These are phyloP conservation scores for Syngnathus scovelli DNA, from an alignment of 2,113 vertebrate genomes.

Conservation along the genomic window DNA sequence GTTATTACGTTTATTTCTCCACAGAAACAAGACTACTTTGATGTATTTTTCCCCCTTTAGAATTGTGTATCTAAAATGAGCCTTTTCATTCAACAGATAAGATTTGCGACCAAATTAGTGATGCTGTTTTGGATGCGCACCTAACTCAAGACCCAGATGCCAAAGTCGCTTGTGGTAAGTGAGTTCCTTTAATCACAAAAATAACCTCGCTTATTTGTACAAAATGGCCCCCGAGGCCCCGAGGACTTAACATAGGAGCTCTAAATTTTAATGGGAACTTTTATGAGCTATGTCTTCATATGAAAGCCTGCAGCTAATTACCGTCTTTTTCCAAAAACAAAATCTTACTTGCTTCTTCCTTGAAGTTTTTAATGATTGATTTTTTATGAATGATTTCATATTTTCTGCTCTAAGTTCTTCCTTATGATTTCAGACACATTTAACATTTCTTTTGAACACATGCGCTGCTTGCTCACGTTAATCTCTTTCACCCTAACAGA, in stretches of 20 bases:
- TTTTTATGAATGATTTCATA: no score
- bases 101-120: constrained; percentile 75
- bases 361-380: not conserved
- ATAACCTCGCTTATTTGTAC: not conserved
- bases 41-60: not conserved
- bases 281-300: not conserved
- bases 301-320: not conserved
- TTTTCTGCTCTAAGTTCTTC: not conserved
- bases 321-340: not conserved
- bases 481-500: constrained; percentile 66
- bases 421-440: not conserved
- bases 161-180: constrained; percentile 74
- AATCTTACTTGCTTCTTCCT: not conserved
- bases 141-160: constrained; percentile 71
- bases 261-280: not conserved
- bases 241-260: not conserved
- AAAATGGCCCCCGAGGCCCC: not conserved
- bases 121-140: constrained; percentile 71
- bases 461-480: not conserved
- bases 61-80: not conserved
- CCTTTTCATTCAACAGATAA: constrained; percentile 60
- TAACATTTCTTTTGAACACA: no score
- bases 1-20: not conserved
- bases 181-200: not conserved
- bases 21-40: not conserved